Evolutionary conservation across 2,888 invertebrate genomes (phyloP).

Genomic region (Cryptocheilus praepositus): DNA sequence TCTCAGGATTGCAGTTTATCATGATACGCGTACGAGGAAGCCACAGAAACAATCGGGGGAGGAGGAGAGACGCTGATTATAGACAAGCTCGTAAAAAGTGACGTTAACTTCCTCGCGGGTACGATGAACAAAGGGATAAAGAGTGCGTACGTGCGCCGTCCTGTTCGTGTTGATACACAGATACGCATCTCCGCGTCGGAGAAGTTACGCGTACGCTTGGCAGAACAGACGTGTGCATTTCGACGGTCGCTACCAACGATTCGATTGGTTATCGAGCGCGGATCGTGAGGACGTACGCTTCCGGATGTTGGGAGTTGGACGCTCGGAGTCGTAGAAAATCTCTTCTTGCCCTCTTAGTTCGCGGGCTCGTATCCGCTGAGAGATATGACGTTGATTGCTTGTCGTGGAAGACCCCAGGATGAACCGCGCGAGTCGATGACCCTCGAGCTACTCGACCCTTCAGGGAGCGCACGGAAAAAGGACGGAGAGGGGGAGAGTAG

Average conservation of each 20-base stretch:
- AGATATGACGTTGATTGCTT: constrained; percentile 64
- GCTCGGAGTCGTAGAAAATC: constrained; percentile 50
- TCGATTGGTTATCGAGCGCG: constrained; percentile 53
- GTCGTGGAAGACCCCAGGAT: constrained; percentile 49
- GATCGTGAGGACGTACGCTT: constrained; percentile 40
- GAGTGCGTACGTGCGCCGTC: too few species aligned
- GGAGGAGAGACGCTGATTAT: too few species aligned
- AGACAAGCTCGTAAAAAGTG: too few species aligned
- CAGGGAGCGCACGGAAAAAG: constrained; percentile 17
- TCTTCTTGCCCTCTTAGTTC: constrained; percentile 40
- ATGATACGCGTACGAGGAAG: too few species aligned
- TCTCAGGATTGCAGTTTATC: too few species aligned
- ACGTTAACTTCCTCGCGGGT: too few species aligned
- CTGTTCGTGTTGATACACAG: too few species aligned
- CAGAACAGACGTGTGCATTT: too few species aligned
- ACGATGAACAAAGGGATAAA: too few species aligned
- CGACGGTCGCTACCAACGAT: constrained; percentile 29
- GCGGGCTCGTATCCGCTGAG: constrained; percentile 44
- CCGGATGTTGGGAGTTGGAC: constrained; percentile 35
- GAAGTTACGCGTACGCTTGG: too few species aligned
- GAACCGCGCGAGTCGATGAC: constrained; percentile 51
- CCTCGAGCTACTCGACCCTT: constrained; percentile 39
- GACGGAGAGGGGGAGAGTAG: constrained; percentile 1
- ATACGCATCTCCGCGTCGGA: too few species aligned
- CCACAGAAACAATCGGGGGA: too few species aligned